Evolutionary conservation across 2,797 vertebrate genomes (phyloP), one percentile per base, ranked within the genome.

Genomic region (Poeciliopsis infans): DNA sequence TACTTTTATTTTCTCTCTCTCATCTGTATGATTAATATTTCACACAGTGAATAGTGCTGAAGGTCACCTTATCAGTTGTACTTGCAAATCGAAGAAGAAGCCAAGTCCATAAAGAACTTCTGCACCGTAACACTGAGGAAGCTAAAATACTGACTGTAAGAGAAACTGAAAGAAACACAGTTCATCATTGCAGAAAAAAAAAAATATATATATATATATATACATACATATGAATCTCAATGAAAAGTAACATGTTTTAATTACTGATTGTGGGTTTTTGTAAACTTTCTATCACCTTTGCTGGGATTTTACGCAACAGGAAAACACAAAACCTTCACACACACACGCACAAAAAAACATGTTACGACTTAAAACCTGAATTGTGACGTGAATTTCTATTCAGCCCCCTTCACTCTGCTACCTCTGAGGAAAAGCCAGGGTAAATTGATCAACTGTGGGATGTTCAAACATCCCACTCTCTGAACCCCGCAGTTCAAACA

Each of bases 1-100:
- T 80, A 46, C 43, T 49, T 23, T 84, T 79, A 53, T 64, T 43
- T 43, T n/a, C 2, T 39, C 5, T 47, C 36, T 6, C 10, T 53
- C 23, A 53, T 23, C 46, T 31, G 74, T 8, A 31, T 28, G 75
- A 18, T 82, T 86, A 66, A 72, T 59, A 66, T 76, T 77, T 84
- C 10, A 41, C 71, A 73, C 51, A 10, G 72, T 81, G 39, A 85
- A 88, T 69, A 41, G 46, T 28, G 53, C 41, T 25, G 76, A 59
- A 57, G 46, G 59, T 83, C 72, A 46, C 41, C 59, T 70, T 53
- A 47, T 33, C 20, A 53, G 57, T 80, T 36, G 12, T 71, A 79
- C 72, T 71, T 3, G 5, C 0, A 0, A 72, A n/a, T 33, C 55
- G 55, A 33, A 45, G 18, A 47, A 31, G 64, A 47, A 75, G 59